Evolutionary conservation across 2,797 vertebrate species (phyloP).

Genomic region (Anguilla obscura): DNA sequence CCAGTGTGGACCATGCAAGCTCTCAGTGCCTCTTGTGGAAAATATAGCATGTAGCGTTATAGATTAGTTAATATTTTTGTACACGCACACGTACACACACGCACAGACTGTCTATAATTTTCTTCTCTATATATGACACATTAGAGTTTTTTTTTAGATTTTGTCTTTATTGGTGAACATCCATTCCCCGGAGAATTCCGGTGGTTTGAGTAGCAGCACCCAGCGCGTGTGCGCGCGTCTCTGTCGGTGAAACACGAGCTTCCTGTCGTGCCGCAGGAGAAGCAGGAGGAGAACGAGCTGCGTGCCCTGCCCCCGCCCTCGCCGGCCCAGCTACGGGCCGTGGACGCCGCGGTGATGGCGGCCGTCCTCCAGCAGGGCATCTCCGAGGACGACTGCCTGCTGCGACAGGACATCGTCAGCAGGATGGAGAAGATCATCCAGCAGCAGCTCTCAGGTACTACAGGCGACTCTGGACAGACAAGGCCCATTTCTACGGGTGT

Average conservation of each 20-base stretch:
- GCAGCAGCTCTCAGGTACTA: conserved; percentile 81
- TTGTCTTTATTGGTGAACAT: not conserved
- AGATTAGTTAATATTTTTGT: not conserved
- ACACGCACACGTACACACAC: no score
- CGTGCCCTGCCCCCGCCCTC: conserved; percentile 85
- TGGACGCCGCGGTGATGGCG: conserved; percentile 81
- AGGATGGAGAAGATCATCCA: conserved; percentile 89
- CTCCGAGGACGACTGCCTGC: conserved; percentile 86
- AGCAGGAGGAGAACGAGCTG: conserved; percentile 95
- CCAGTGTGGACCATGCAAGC: not conserved
- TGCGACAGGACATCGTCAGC: conserved; percentile 78
- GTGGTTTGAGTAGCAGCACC: not conserved
- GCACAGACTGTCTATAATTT: no score
- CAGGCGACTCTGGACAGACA: not conserved
- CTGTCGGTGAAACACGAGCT: not conserved
- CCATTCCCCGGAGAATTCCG: not conserved
- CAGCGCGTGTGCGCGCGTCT: not conserved
- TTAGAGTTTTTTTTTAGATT: not conserved
- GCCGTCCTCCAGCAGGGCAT: conserved; percentile 83
- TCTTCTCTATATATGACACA: no score
- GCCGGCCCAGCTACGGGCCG: conserved; percentile 79
- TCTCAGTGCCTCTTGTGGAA: not conserved
- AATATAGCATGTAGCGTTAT: not conserved
- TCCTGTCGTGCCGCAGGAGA: conserved; percentile 77
- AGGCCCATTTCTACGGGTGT: not conserved